Base-by-base conservation (phyloP, 1,140 invertebrate species). In the Nymphalis io region DNA sequence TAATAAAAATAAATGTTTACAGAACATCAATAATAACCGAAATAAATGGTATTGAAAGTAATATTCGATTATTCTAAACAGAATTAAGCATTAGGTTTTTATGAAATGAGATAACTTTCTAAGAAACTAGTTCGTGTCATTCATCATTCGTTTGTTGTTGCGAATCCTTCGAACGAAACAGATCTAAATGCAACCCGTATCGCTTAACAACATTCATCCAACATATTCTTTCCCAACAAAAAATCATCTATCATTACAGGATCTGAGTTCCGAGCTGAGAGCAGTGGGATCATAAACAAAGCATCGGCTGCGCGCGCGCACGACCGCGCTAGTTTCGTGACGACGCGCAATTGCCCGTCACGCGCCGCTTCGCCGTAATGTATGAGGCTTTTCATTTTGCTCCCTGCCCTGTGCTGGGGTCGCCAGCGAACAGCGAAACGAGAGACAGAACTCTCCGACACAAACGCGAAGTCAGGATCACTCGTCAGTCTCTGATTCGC, bases 301-400 rank as follows among this genome's bases (percentile, higher is more conserved):
- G 51, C 51, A 21, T 55, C 51, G 51, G 60, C 60, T 42, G 60
- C 16, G 39, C 18, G 16, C 20, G 18, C 23, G 60, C 71, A 53
- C 60, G 44, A 62, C 51, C 33, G 23, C 42, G 42, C 18, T 23
- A 20, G 57, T 59, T 64, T 60, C 60, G 48, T 21, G 23, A 46
- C 53, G 57, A 20, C 53, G 57, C 66, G 65, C 71, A 46, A 60
- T 68, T 68, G 67, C 59, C 64, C 72, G 72, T 59, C 62, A 68
- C 67, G 61, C 61, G 57, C 57, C 67, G 39, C 51, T 20, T 16
- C 48, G 39, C 33, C 48, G 57, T 65, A 59, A 59, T 48, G 42
- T 51, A 59, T 44, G 57, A 63, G 58, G 60, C 74, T 73, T 78
- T 78, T 76, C 76, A 74, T 76, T 80, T 75, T 73, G 63, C 72